Conservation (phyloP, 2,113 vertebrate genomes). For the Gopherus flavomarginatus region DNA sequence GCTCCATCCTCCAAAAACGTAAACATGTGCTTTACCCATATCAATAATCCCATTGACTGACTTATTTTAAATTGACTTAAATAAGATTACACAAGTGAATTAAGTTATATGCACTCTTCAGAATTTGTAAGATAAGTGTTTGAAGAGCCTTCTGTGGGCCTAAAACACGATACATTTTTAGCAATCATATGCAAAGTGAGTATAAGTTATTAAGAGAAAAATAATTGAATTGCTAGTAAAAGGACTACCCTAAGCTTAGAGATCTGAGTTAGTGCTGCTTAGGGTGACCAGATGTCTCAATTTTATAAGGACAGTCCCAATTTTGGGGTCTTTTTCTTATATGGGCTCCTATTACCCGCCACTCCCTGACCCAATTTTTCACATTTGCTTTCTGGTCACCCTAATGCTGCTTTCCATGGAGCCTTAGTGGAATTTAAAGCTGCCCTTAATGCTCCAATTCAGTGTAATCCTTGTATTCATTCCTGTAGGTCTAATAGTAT, state of each 20-base stretch:
- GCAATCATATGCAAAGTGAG: background rate
- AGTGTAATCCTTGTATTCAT: background rate
- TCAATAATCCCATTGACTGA: background rate
- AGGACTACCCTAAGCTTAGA: background rate
- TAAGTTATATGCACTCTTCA: background rate
- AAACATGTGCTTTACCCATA: background rate
- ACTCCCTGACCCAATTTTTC: too few species aligned
- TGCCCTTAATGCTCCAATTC: background rate
- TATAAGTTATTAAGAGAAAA: background rate
- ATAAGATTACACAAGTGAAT: background rate
- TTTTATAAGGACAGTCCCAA: too few species aligned
- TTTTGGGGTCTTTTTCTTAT: too few species aligned
- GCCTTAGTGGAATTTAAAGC: background rate
- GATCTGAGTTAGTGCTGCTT: background rate
- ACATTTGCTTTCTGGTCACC: too few species aligned
- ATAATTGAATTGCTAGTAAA: background rate
- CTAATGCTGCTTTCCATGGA: background rate
- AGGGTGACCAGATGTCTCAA: too few species aligned
- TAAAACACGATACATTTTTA: background rate
- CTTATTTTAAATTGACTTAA: background rate
- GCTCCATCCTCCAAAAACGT: background rate
- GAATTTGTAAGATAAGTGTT: background rate
- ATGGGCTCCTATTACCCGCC: too few species aligned
- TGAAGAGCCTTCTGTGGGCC: background rate
- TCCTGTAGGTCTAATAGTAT: background rate